Base-by-base conservation (phyloP, 2,113 vertebrate species). In the Rhinoptilus africanus region DNA sequence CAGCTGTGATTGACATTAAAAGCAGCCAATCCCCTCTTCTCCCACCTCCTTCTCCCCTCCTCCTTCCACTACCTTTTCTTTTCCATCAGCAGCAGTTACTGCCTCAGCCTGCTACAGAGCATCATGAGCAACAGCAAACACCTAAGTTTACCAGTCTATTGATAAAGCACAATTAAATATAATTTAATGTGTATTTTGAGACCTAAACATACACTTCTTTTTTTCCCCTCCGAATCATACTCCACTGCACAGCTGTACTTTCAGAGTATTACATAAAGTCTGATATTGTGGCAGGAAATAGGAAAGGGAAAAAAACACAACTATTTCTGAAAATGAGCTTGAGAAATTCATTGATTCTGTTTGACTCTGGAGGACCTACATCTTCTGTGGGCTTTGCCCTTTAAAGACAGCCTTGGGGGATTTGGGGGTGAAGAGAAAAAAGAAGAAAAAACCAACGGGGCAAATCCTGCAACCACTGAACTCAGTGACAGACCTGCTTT, bases 11-110 rank as follows among this genome's bases (percentile, higher is more conserved):
- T 95, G 97, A 57, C 97, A 89, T 20, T 4, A 20, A 22, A 77
- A 34, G 53, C 85, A 96, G 72, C 97, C 97, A 98, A 98, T 97
- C 97, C 35, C 9, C 45, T 91, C 56, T 12, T 53, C 89, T 30
- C 41, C 62, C 47, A 91, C 79, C 54, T 87, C 72, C 91, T 71
- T 85, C 93, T 96, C 56, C 94, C 92, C 95, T 8, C 94, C 96
- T 88, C 81, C 92, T 76, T 80, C 93, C 93, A 94, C 85, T 95
- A 96, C 93, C 95, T 97, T 95, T 92, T 93, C 97, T 96, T 93
- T 82, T 82, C 94, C 82, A 93, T 87, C 90, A 94, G 95, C 88
- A 80, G 95, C 96, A 88, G 67, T 73, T 56, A 62, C 94, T 95
- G 96, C 59, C 43, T 86, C 68, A 93, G 93, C 51, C 68, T 94